These are phyloP conservation scores for Copidosoma floridanum DNA, from an alignment of 1,140 invertebrate genomes.

Conservation along the genomic window DNA sequence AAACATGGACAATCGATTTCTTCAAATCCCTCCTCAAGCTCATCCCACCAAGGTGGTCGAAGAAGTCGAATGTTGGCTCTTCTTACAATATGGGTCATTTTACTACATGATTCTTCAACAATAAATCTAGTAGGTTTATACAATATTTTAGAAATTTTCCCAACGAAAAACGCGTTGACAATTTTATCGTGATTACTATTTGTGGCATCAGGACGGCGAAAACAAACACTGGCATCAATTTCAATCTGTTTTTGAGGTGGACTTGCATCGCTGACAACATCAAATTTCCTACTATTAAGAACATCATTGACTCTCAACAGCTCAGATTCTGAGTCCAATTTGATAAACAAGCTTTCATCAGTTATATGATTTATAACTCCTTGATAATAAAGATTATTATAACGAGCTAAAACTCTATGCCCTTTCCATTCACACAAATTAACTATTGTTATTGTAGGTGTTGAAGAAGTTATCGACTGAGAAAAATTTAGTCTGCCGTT, in stretches of 20 bases:
- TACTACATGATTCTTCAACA: constrained; percentile 66
- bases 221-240: constrained; percentile 66
- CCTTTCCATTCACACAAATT: constrained; percentile 89
- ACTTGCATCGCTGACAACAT: constrained; percentile 91
- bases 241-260: constrained; percentile 76
- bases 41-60: constrained; percentile 92
- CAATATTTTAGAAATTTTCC: constrained; percentile 72
- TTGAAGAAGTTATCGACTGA: too few species aligned
- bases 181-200: constrained; percentile 43
- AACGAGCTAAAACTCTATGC: constrained; percentile 85
- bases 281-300: constrained; percentile 74
- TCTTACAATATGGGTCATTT: constrained; percentile 64
- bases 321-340: constrained; percentile 61
- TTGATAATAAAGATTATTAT: constrained; percentile 74
- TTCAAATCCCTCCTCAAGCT: constrained; percentile 70
- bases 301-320: constrained; percentile 68
- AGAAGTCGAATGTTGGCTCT: constrained; percentile 86
- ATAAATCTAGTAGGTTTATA: constrained; percentile 74
- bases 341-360: constrained; percentile 48
- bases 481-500: too few species aligned
- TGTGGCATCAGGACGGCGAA: constrained; percentile 59
- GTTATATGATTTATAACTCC: constrained; percentile 64
- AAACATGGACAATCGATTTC: too few species aligned
- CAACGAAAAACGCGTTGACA: constrained; percentile 77
- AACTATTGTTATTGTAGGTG: too few species aligned